Base-by-base conservation (phyloP, 2,113 vertebrate genomes). In the Arenaria interpres region DNA sequence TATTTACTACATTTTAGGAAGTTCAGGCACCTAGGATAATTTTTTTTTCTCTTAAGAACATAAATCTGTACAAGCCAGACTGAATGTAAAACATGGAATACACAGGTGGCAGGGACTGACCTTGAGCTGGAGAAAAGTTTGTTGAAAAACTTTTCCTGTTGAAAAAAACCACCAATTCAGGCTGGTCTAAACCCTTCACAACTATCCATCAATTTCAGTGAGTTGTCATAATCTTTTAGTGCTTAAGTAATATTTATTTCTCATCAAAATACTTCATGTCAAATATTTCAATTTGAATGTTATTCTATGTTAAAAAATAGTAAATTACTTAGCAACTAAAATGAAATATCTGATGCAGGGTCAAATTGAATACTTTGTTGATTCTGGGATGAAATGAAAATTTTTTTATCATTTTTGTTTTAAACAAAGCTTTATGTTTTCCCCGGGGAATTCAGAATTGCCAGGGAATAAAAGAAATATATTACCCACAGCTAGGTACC, bases 401-500 rank as follows among this genome's bases (percentile, higher is more conserved):
- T 6, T 72, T 86, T 78, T 78, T 14, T 7, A 83, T 53, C 3
- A 60, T 60, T 90, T 80, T 64, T 77, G 24, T 4, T 78, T 35
- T 68, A 79, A 91, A 56, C n/a, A 85, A 78, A 81, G 32, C 4
- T 64, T 30, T 46, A 10, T 21, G 51, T 85, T 33, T 35, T 51
- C 33, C 43, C 37, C 18, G 12, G 21, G 39, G 71, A 89, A 64
- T 60, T 96, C 37, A 1, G 18, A 90, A 88, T 78, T 89, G 62
- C 78, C 53, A 79, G 45, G 66, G 62, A 91, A 85, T 85, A 90
- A 94, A 90, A 79, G 24, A 93, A 95, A 95, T 85, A 43, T 79
- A 91, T 43, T 66, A 75, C 35, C 33, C 5, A 8, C 23, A 68
- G 62, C 33, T 39, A 76, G 74, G 85, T 75, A 51, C 43, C 48